Evolutionary conservation across 1,140 invertebrate genomes (phyloP).

Genomic region (Drosophila arawakana): DNA sequence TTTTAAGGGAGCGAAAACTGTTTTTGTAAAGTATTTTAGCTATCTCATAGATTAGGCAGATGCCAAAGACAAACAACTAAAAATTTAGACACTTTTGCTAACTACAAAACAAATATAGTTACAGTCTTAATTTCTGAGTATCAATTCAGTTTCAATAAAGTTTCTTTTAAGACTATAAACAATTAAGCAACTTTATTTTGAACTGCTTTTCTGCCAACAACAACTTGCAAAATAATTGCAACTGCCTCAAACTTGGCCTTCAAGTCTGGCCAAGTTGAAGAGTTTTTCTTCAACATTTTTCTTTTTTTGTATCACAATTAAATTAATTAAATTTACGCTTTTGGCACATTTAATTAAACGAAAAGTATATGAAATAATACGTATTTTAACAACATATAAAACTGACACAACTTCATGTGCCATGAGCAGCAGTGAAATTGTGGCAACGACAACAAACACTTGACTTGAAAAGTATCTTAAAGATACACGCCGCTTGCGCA

Average conservation of each 20-base stretch:
- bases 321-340: slow-evolving; percentile 78
- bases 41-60: too few relatives aligned
- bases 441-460: slow-evolving; percentile 12
- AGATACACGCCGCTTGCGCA: slow-evolving; percentile 28
- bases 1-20: too few relatives aligned
- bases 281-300: slow-evolving; percentile 56
- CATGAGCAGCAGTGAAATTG: slow-evolving; percentile 53
- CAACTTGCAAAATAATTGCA: slow-evolving; percentile 6
- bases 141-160: background rate
- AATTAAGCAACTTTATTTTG: slow-evolving; percentile 20
- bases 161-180: background rate
- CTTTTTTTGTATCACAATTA: slow-evolving; percentile 55
- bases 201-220: background rate
- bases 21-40: too few relatives aligned
- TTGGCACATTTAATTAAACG: slow-evolving; percentile 74
- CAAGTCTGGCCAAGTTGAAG: slow-evolving; percentile 33
- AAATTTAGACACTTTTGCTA: too few relatives aligned
- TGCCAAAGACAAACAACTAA: too few relatives aligned
- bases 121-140: background rate
- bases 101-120: background rate
- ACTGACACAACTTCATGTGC: slow-evolving; percentile 48
- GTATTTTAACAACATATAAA: slow-evolving; percentile 12
- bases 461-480: slow-evolving; percentile 44
- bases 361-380: slow-evolving; percentile 26
- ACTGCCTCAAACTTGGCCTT: slow-evolving; percentile 26